Conservation (phyloP, 2,113 vertebrate genomes). For the Capreolus pygargus region DNA sequence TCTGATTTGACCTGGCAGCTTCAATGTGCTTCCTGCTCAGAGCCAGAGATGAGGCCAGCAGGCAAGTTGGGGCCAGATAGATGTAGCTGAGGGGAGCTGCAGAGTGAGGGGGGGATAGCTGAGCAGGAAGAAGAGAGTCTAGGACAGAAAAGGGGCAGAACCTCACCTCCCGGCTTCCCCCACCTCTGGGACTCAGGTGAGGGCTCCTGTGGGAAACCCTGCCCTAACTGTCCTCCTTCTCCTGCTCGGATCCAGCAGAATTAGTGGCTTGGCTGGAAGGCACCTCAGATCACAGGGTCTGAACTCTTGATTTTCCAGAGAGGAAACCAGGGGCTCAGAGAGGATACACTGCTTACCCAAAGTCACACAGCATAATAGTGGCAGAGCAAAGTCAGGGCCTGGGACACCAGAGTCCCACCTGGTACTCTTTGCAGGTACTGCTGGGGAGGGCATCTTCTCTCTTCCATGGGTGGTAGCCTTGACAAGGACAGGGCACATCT, state of each 20-base stretch:
- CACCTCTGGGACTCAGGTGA: not conserved
- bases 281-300: not conserved
- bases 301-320: not conserved
- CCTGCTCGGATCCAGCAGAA: not conserved
- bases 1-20: conserved; percentile 70
- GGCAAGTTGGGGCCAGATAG: not conserved
- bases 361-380: not conserved
- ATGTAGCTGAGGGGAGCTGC: not conserved
- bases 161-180: not conserved
- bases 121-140: conserved; percentile 45
- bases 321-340: not conserved
- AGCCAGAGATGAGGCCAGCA: not conserved
- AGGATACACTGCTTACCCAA: not conserved
- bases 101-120: not conserved
- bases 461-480: not conserved
- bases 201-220: not conserved
- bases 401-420: not conserved
- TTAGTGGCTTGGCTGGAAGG: not conserved
- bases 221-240: not conserved
- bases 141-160: not conserved
- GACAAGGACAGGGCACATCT: not conserved
- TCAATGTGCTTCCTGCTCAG: conserved; percentile 40
- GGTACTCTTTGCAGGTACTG: too few species aligned
- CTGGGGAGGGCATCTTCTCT: not conserved
- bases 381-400: not conserved